Evolutionary conservation across 2,797 vertebrate species (phyloP), one percentile per base, ranked within the genome.

Genomic region (Morus bassanus): DNA sequence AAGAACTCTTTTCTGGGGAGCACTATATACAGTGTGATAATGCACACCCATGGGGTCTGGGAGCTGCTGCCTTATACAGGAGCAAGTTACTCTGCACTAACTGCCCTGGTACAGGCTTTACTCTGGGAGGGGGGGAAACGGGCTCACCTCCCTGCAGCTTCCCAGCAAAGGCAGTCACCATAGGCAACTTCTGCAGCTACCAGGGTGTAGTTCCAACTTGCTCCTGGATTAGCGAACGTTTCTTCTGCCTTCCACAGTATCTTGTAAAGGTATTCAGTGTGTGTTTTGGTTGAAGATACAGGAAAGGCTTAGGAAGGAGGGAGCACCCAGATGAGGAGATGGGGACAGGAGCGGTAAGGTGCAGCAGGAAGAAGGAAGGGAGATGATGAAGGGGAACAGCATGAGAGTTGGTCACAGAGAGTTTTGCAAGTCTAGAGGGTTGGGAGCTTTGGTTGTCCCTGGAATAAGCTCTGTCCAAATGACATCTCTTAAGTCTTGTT

Each of bases 11-110:
- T 92, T 56, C 18, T 18, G 45, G 70, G 68, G 37, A 93, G 67
- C 45, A 18, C 24, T 25, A 3, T 0, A 3, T 1, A 9, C 0
- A 0, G 21, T 28, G 37, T 25, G 85, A 35, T 1, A 22, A 16
- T 15, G 17, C 54, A 17, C 3, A 5, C 10, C 61, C 63, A 25
- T 2, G 23, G 53, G n/a, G 13, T 59, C 46, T 63, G 90, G 67
- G 46, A 88, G 48, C 59, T 93, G 81, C 67, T 78, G 84, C 89
- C 81, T 54, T 4, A 6, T 12, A 13, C 33, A 25, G 59, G 19
- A 79, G 28, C 33, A 43, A 3, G 50, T 51, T 33, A 22, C 4
- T 14, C 50, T 19, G 60, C 53, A n/a, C 35, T 30, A 48, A 28
- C 18, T 30, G 87, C 63, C 43, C 59, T 59, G 24, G 19, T 2